Evolutionary conservation across 2,797 vertebrate genomes (phyloP).

Genomic region (Forpus xanthops): DNA sequence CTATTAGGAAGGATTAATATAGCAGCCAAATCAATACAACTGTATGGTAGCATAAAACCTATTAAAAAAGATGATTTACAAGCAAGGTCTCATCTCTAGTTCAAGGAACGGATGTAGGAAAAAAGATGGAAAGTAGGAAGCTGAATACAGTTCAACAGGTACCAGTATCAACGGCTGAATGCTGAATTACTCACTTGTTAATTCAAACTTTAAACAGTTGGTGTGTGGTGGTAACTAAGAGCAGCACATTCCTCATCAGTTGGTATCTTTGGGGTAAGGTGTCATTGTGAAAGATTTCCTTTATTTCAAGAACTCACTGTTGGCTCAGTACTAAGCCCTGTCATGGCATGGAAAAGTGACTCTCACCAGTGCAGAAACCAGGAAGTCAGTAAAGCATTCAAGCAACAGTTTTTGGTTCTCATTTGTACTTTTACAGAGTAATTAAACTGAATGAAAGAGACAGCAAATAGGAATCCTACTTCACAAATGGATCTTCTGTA

Average conservation of each 20-base stretch:
- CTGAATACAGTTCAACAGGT: neutral
- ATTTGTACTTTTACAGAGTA: neutral
- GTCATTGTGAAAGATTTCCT: neutral
- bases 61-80: neutral
- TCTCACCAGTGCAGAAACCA: neutral
- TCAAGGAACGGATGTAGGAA: neutral
- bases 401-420: neutral
- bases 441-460: neutral
- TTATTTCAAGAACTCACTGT: neutral
- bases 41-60: neutral
- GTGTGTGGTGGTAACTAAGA: neutral
- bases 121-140: neutral
- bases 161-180: neutral
- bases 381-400: neutral
- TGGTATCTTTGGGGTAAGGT: neutral
- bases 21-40: slow-evolving; percentile 14
- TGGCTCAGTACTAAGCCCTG: neutral
- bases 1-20: slow-evolving; percentile 35
- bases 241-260: neutral
- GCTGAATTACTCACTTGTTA: neutral
- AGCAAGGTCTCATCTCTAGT: neutral
- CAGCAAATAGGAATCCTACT: neutral
- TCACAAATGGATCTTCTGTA: neutral
- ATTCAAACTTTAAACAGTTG: neutral
- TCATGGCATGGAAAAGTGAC: neutral